Percentiles rank a stretch among this genome's conserved stretches.
These are phyloP conservation scores for Eriocheir sinensis DNA, from an alignment of 1,140 invertebrate genomes.

Conservation along the genomic window DNA sequence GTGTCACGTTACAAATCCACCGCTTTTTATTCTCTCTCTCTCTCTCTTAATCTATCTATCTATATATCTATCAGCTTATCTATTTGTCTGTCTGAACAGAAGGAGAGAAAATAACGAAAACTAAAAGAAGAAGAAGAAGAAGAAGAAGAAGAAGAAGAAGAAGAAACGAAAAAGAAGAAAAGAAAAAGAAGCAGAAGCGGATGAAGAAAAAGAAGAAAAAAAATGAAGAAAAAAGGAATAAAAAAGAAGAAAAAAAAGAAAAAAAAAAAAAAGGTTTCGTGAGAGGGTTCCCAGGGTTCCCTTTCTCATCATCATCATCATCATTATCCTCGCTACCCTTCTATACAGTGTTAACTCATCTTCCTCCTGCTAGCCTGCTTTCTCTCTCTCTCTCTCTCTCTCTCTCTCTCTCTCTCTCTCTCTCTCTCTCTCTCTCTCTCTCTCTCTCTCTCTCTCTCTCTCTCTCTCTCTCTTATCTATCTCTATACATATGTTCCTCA, in stretches of 20 bases:
- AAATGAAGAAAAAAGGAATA: background rate
- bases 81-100: too few species aligned
- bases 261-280: background rate
- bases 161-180: background rate
- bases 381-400: too few species aligned
- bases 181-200: background rate
- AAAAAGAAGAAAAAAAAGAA: background rate
- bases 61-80: too few species aligned
- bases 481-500: too few species aligned
- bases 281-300: too few species aligned
- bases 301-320: too few species aligned
- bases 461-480: conserved; percentile 26
- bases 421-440: conserved; percentile 30
- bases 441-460: conserved; percentile 54
- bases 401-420: background rate
- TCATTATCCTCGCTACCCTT: too few species aligned
- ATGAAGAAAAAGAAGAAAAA: background rate
- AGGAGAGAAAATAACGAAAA: too few species aligned
- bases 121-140: background rate
- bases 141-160: background rate
- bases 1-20: too few species aligned
- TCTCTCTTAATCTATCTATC: background rate
- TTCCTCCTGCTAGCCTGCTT: too few species aligned
- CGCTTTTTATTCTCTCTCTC: background rate
- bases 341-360: too few species aligned